Base-by-base conservation (phyloP, 2,888 invertebrate species). In the Therioaphis trifolii region DNA sequence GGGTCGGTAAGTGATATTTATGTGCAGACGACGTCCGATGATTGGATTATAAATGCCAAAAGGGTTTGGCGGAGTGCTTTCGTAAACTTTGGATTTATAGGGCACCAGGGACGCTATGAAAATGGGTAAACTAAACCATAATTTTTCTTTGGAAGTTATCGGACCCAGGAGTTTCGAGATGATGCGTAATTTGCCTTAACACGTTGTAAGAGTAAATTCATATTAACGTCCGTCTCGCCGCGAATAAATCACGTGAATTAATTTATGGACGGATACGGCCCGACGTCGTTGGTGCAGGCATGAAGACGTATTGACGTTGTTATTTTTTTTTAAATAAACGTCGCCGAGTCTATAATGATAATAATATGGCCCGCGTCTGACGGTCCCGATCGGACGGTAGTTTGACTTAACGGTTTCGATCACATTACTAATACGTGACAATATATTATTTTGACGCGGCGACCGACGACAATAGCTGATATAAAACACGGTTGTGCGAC, bases 91-190 rank as follows among this genome's bases (percentile, higher is more conserved):
- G 49, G 29, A 72, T 72, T 72, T 72, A 72, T 72, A 29, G 52
- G n/a, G 29, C 72, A n/a, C 72, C n/a, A 49, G 72, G 72, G 72
- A 72, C 49, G 5, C 27, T 7, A 29, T 7, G 71, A 18, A 27
- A 27, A 71, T 27, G 71, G 46, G 49, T 18, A 71, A n/a, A 46
- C 69, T 46, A 46, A 27, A 49, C 71, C 11, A 72, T 72, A 18
- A 52, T 72, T 72, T 72, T 72, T 72, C 72, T 72, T 72, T 29
- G n/a, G 14, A 72, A 72, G 49, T 72, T 72, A 72, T 72, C 72
- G 72, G 72, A 52, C 72, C 72, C 49, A 72, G 49, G 72, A 72
- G 72, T 72, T 72, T 52, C 49, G 29, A 29, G 72, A 72, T 49
- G 49, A 49, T 49, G 18, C 71, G 71, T 49, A 24, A 72, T 72